A percentile compares a stretch with the other conserved stretches of the same genome.
Conservation (phyloP, 2,888 invertebrate species). For the Leptogaster cylindrica region DNA sequence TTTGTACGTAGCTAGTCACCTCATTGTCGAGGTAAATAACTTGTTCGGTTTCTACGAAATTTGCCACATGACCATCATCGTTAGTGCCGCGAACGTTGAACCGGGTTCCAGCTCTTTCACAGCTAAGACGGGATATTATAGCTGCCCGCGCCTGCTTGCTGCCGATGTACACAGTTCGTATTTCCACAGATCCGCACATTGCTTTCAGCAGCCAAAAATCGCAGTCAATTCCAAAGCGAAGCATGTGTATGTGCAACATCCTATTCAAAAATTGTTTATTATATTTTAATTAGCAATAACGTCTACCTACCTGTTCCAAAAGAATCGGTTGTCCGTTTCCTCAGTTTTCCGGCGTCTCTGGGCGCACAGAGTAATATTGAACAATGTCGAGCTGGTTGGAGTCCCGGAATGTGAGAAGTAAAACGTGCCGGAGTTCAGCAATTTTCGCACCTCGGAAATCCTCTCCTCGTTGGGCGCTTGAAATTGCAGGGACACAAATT, state of each 20-base stretch:
- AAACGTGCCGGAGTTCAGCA: conserved; percentile 97
- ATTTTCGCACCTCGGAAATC: conserved; percentile 75
- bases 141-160: conserved; percentile 92
- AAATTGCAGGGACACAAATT: conserved; percentile 86
- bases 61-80: conserved; percentile 98
- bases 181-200: conserved; percentile 97
- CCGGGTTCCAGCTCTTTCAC: conserved; percentile 96
- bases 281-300: too few relatives aligned
- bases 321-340: conserved; percentile 92
- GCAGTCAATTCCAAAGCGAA: conserved; percentile 90
- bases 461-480: conserved; percentile 68
- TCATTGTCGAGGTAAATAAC: conserved; percentile 91
- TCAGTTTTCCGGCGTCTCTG: conserved; percentile 84
- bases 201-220: conserved; percentile 90
- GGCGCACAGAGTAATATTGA: conserved; percentile 94
- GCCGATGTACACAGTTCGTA: conserved; percentile 97
- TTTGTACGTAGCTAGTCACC: conserved; percentile 87
- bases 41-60: conserved; percentile 99
- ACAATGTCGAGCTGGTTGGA: conserved; percentile 61
- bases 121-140: conserved; percentile 94
- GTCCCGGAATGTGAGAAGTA: conserved; percentile 77
- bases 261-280: too few relatives aligned
- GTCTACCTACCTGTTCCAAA: too few relatives aligned
- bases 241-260: conserved; percentile 90
- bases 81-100: conserved; percentile 99